These are phyloP conservation scores for Eumerus sabulonum DNA, from an alignment of 2,888 invertebrate genomes.

Conservation along the genomic window DNA sequence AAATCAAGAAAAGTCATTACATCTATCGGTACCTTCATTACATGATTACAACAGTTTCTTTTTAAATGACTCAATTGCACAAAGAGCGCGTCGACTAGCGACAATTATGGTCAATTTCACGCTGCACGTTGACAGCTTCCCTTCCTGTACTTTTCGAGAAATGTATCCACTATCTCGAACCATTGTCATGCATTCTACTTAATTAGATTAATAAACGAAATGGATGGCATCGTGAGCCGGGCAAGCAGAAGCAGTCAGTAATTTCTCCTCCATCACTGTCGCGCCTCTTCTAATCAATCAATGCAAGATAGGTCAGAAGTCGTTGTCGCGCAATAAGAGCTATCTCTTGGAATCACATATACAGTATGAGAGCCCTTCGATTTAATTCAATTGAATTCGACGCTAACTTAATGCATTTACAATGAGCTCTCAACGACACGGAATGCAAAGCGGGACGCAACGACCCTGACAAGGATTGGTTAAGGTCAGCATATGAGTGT, in stretches of 20 bases:
- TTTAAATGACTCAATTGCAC: conserved; percentile 60
- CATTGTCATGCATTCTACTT: conserved; percentile 63
- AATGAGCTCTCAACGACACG: not conserved
- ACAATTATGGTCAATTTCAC: conserved; percentile 60
- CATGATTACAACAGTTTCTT: conserved; percentile 38
- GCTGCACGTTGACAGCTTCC: conserved; percentile 59
- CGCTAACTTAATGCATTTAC: conserved; percentile 15
- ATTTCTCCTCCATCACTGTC: no score
- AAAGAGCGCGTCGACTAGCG: not conserved
- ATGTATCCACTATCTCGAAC: conserved; percentile 14
- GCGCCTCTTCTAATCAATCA: conserved; percentile 43
- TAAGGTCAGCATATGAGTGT: conserved; percentile 27
- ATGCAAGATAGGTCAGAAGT: conserved; percentile 52
- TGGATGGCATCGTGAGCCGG: not conserved
- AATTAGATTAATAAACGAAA: conserved; percentile 57
- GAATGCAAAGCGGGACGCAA: conserved; percentile 9
- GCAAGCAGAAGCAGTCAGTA: conserved; percentile 10
- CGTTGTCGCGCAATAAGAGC: conserved; percentile 25
- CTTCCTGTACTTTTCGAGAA: conserved; percentile 24
- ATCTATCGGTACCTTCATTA: conserved; percentile 45
- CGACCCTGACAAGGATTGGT: conserved; percentile 29
- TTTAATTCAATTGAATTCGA: conserved; percentile 53
- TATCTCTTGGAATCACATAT: conserved; percentile 29
- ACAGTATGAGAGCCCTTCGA: conserved; percentile 42
- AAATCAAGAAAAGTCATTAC: no score